Evolutionary conservation across 2,888 invertebrate species (phyloP).

Genomic region (Ochropacha duplaris): DNA sequence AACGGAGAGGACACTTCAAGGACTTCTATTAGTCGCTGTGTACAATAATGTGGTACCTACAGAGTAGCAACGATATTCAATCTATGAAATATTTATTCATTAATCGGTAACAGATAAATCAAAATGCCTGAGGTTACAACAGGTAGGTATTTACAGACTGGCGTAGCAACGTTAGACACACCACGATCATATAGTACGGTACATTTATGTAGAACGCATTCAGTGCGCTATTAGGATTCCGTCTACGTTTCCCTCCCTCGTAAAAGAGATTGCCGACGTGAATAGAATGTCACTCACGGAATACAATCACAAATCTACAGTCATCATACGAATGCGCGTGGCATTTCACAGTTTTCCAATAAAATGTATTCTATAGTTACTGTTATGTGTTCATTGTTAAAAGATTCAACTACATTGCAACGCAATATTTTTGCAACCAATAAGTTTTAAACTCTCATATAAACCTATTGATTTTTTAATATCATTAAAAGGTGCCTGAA

Average conservation of each 20-base stretch:
- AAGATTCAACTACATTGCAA: not conserved
- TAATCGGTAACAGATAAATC: not conserved
- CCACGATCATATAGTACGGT: slow-evolving; percentile 12
- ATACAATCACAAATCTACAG: slow-evolving; percentile 42
- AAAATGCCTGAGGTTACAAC: too few relatives aligned
- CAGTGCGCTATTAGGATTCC: slow-evolving; percentile 51
- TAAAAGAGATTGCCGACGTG: slow-evolving; percentile 66
- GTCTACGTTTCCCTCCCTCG: slow-evolving; percentile 41
- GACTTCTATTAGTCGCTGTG: not conserved
- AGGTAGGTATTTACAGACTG: slow-evolving; percentile 1
- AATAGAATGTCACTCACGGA: slow-evolving; percentile 44
- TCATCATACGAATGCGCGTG: slow-evolving; percentile 36
- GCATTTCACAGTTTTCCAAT: slow-evolving; percentile 15
- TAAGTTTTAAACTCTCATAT: too few relatives aligned
- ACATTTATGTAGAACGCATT: slow-evolving; percentile 36
- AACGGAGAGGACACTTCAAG: not conserved
- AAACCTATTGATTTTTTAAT: too few relatives aligned
- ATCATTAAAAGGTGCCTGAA: too few relatives aligned
- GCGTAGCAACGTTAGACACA: slow-evolving; percentile 4
- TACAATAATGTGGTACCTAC: too few relatives aligned
- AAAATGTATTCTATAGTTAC: not conserved
- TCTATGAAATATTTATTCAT: not conserved
- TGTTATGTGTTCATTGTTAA: not conserved
- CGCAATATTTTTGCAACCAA: too few relatives aligned
- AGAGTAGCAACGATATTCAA: not conserved